phyloP scores from a whole-genome alignment of 2,797 vertebrate genomes.

The Taeniopygia guttata region DNA sequence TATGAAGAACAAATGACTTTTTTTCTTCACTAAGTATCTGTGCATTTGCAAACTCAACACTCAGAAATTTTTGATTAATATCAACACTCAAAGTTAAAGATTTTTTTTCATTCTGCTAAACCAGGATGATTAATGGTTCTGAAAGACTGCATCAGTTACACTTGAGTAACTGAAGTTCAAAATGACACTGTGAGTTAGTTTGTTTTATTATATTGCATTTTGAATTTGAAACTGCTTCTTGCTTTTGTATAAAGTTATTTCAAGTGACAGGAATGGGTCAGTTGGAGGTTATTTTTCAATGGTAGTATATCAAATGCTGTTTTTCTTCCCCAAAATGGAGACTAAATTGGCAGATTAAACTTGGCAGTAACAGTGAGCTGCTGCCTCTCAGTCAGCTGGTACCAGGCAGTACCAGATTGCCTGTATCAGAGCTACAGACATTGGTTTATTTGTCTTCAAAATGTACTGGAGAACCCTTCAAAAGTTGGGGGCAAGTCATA shows the following conservation, averaged over 20 bases:
- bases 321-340: not conserved
- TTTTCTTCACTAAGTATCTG: not conserved
- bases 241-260: not conserved
- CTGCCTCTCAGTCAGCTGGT: not conserved
- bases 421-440: not conserved
- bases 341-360: not conserved
- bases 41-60: not conserved
- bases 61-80: not conserved
- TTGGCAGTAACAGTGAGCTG: not conserved
- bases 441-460: not conserved
- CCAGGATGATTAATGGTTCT: not conserved
- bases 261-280: conserved; percentile 11
- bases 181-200: not conserved
- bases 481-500: not conserved
- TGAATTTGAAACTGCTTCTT: conserved; percentile 11
- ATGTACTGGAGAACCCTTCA: not conserved
- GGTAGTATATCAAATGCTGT: not conserved
- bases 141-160: not conserved
- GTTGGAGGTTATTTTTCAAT: not conserved
- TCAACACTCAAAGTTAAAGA: not conserved
- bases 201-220: not conserved
- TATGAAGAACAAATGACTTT: not conserved
- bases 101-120: not conserved
- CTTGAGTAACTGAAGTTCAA: not conserved
- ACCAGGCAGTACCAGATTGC: not conserved